phyloP scores from a whole-genome alignment of 2,888 invertebrate genomes.

The Agrochola macilenta region DNA sequence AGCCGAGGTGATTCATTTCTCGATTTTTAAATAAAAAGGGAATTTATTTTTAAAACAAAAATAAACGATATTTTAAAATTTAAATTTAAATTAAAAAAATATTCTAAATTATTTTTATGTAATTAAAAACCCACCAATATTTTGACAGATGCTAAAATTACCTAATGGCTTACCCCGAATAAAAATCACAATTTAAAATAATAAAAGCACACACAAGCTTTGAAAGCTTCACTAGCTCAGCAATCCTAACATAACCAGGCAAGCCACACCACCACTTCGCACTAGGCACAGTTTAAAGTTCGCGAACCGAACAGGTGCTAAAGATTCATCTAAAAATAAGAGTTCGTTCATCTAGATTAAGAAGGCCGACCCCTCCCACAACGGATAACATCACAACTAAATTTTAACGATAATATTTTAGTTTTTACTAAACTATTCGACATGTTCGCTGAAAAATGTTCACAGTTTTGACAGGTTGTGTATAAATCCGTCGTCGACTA shows the following conservation, averaged over 20 bases:
- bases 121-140: background rate
- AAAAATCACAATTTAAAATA: slow-evolving; percentile 5
- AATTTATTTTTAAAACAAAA: background rate
- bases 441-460: slow-evolving; percentile 49
- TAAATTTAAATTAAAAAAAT: background rate
- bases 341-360: slow-evolving; percentile 83
- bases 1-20: background rate
- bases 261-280: slow-evolving; percentile 32
- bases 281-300: slow-evolving; percentile 71
- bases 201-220: background rate
- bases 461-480: slow-evolving; percentile 72
- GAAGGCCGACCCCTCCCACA: slow-evolving; percentile 72
- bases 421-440: slow-evolving; percentile 51
- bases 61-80: background rate
- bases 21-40: background rate
- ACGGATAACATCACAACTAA: slow-evolving; percentile 52
- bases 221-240: background rate
- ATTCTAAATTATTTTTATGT: background rate
- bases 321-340: slow-evolving; percentile 85
- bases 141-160: background rate
- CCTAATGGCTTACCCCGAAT: slow-evolving; percentile 18
- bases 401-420: slow-evolving; percentile 57
- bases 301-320: slow-evolving; percentile 82
- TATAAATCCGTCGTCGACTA: slow-evolving; percentile 86
- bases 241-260: slow-evolving; percentile 15